Evolutionary conservation across 2,888 invertebrate species (phyloP).

Genomic region (Drosophila anomelani): DNA sequence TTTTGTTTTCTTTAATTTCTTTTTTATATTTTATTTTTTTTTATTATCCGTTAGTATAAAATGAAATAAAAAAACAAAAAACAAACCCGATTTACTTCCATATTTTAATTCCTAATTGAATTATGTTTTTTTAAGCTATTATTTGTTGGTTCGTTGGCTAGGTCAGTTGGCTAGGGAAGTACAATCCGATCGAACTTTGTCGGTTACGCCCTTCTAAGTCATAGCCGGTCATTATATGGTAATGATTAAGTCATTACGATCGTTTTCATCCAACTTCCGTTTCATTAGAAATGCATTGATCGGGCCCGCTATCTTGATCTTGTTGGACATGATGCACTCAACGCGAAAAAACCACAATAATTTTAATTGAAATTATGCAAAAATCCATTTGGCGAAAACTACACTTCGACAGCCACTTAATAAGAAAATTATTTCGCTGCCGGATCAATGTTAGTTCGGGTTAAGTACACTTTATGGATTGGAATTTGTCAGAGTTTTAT

Average conservation of each 20-base stretch:
- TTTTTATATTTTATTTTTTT: too few relatives aligned
- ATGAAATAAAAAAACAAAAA: too few relatives aligned
- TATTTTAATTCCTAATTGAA: too few relatives aligned
- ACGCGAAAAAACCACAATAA: conserved; percentile 70
- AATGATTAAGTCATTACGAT: conserved; percentile 74
- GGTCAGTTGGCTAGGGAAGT: conserved; percentile 8
- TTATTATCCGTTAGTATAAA: too few relatives aligned
- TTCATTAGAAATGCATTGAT: conserved; percentile 66
- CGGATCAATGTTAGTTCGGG: conserved; percentile 33
- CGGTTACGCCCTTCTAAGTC: conserved; percentile 57
- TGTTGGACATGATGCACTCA: conserved; percentile 68
- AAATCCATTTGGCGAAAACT: conserved; percentile 37
- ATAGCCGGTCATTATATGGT: conserved; percentile 40
- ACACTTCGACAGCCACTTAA: conserved; percentile 42
- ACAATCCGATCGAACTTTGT: conserved; percentile 44
- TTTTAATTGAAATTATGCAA: conserved; percentile 67
- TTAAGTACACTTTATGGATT: conserved; percentile 39
- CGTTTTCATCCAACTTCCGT: conserved; percentile 61
- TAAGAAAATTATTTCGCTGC: conserved; percentile 35
- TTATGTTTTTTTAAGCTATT: too few relatives aligned
- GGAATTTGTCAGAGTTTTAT: conserved; percentile 22
- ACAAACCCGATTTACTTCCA: too few relatives aligned
- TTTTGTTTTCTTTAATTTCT: too few relatives aligned
- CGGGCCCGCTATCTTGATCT: conserved; percentile 67
- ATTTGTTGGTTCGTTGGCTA: too few relatives aligned